Evolutionary conservation across 2,888 invertebrate species (phyloP), one percentile per base, ranked within the genome.

Genomic region (Adelognathus sp.): DNA sequence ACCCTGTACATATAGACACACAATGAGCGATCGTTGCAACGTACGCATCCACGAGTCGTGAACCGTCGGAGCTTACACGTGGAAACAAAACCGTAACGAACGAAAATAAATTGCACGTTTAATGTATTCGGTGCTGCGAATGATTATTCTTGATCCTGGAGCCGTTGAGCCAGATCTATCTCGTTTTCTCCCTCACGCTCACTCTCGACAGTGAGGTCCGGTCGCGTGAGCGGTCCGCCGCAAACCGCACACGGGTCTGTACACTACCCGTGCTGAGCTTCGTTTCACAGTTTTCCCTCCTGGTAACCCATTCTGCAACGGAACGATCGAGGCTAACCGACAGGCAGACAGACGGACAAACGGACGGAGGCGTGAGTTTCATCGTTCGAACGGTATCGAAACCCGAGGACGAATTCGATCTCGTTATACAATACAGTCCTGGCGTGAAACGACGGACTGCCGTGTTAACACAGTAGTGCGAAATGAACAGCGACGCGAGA

Each of bases 101-200:
- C 86, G 85, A 85, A 90, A 89, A 90, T 89, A 88, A 90, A 89
- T 88, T 88, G 86, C 87, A 86, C 86, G 83, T 85, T 84, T 89
- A 89, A 90, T 90, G 87, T 88, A 89, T 90, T 90, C 89, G 84
- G 86, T 36, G 87, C 86, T 88, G 88, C 86, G 86, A 89, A 88
- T 90, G 90, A 90, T 90, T 90, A 90, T 89, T 90, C 87, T 83
- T 83, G 85, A 89, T 87, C 87, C 87, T 52, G 29, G n/a, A 61
- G 39, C 36, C 70, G 66, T 71, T 52, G 64, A 79, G 73, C 60
- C 64, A 70, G 60, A 56, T 61, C 21, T 64, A 60, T 50, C 36
- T 72, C 33, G 33, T 61, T 63, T 46, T n/a, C 60, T 52, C 39
- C 31, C 50, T 58, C 58, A 24, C 27, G 44, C 72, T 33, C 60